Evolutionary conservation across 2,113 vertebrate genomes (phyloP), one percentile per base, ranked within the genome.

Genomic region (Conger conger): DNA sequence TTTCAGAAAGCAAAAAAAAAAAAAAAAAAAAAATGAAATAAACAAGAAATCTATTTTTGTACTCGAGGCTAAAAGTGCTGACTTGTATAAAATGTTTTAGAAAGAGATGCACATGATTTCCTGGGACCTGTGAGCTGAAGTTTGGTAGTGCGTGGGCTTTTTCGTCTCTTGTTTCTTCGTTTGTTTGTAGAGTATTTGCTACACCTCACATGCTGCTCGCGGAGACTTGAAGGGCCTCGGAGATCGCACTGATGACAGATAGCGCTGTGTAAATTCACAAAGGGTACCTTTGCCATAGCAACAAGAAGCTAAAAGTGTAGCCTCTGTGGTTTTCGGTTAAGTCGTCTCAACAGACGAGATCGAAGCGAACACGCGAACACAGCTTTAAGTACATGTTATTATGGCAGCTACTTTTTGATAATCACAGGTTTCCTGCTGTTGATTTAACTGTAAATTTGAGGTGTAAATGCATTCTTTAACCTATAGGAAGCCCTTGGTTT

Each of bases 11-110:
- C 90, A 83, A 87, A 89, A 89, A 85, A 91, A 89, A 84, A 89
- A 85, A 89, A 73, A 85, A 91, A 23, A 77, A 38, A 84, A 87
- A 87, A 89, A 88, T 87, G 87, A 90, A 94, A 87, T 84, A 82
- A 90, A 90, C 89, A 86, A 96, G 94, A 91, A 90, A 94, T 98
- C 92, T 99, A 98, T 99, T 99, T 99, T 99, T 99, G 91, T 99
- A 99, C 93, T 95, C 93, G 90, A 93, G 89, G 90, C 88, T 90
- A 91, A 89, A 93, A 92, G 88, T 91, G 89, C 89, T 92, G 92
- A 94, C 83, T 85, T 88, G 77, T 92, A 87, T 94, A 33, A 73
- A 82, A 63, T 80, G 80, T 73, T 81, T 84, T 88, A 91, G 84
- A 82, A 85, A 81, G 82, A 85, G 84, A 89, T 89, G 87, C 93